Evolutionary conservation across 1,140 invertebrate genomes (phyloP), one percentile per base, ranked within the genome.

Genomic region (Zaprionus inermis): DNA sequence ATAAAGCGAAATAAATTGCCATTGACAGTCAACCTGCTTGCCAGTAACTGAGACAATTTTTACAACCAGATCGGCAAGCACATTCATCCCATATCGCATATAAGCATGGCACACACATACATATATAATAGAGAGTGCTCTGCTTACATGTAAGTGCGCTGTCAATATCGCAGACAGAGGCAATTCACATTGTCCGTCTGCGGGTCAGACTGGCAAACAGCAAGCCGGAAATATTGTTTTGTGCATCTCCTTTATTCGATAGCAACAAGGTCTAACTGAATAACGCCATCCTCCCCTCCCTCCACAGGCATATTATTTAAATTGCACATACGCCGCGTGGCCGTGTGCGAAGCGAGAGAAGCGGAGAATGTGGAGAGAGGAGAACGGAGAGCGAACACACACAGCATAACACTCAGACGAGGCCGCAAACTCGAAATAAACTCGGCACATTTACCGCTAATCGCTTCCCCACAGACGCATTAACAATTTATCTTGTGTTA

Each of bases 401-500:
- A 41, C 16, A 22, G 12, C 28, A 28, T 51, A 32, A 55, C 30
- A 59, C 68, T 65, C 41, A 44, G 52, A 58, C 44, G 44, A 38
- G 24, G 60, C 46, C 59, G 49, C 60, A 70, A 85, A 85, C 57
- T 76, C 59, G 57, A 80, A 74, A 79, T 84, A 84, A 85, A 84
- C 82, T 81, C 81, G 51, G 73, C 81, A 86, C 84, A 89, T 89
- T 89, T 76, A 78, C 84, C 84, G 78, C 84, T 89, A 89, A 89
- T 89, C 84, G 84, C 84, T 81, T 89, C 84, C 84, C 84, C 84
- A 89, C 80, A 89, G 84, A 89, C 84, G 75, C 84, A 89, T 89
- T 89, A 89, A 89, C 84, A 89, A 89, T 89, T 89, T 89, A 89
- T 89, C 84, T 89, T 89, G 80, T 82, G 74, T 81, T 89, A 84